Percentiles rank a stretch among this genome's conserved stretches.
Evolutionary conservation across 2,113 vertebrate genomes (phyloP).

Genomic region (Saguinus midas): DNA sequence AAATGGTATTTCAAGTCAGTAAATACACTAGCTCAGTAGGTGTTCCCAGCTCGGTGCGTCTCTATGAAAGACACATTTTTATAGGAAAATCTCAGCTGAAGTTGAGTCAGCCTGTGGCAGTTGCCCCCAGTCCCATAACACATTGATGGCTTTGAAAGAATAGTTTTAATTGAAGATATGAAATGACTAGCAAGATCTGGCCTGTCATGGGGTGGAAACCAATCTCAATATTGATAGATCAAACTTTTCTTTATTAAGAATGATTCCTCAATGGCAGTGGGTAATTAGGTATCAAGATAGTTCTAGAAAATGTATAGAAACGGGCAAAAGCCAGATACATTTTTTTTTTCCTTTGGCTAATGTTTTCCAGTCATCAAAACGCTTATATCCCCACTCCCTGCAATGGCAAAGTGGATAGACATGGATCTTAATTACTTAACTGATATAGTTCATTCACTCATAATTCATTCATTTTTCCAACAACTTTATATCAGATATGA

Average conservation of each 20-base stretch:
- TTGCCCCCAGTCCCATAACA: background rate
- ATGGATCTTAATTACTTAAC: background rate
- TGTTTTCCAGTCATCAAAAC: background rate
- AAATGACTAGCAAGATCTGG: background rate
- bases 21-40: background rate
- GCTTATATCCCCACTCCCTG: background rate
- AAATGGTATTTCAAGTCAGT: background rate
- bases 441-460: background rate
- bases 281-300: background rate
- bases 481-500: background rate
- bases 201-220: background rate
- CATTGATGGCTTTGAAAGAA: background rate
- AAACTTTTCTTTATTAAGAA: background rate
- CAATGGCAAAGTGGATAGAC: background rate
- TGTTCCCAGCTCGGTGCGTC: background rate
- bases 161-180: background rate
- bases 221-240: background rate
- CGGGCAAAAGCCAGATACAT: background rate
- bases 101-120: rapidly evolving
- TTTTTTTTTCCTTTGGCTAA: background rate
- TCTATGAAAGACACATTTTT: background rate
- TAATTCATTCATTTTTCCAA: background rate
- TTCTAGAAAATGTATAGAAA: background rate
- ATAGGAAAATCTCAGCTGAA: background rate
- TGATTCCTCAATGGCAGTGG: background rate